Evolutionary conservation across 2,797 vertebrate genomes (phyloP), one percentile per base, ranked within the genome.

Genomic region (Phrynocephalus vlangalii): DNA sequence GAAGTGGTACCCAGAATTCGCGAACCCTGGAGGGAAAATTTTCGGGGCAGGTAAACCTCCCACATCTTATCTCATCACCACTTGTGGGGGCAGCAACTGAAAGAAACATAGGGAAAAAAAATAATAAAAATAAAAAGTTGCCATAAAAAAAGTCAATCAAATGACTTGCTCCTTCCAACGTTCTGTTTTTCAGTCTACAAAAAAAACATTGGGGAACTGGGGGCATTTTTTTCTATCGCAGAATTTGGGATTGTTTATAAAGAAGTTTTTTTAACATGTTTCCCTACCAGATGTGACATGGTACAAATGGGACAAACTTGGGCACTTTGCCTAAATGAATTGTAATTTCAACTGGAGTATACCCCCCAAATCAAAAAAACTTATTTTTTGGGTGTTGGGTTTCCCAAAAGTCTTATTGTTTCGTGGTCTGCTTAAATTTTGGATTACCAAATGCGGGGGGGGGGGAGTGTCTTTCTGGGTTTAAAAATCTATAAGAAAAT

Each of bases 1-100:
- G 92, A 94, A 95, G 94, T 97, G 97, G 91, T 96, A 96, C 20
- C 95, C 97, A 50, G 84, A 84, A 80, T 95, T 97, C 87, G 95
- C 18, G 97, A 98, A 63, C 94, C 97, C 89, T 97, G 96, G 91
- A 97, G 94, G 44, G 84, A 85, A 24, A 80, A 50, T 44, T 73
- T 56, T 68, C 16, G 50, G 0, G 3, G 26, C 88, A 89, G 56
- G 85, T 83, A 16, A 79, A 20, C 88, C 88, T 56, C 88, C 88
- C n/a, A 89, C 85, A 89, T 89, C 85, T 86, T 89, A 22, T 89
- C 88, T 94, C 94, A 11, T 94, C 94, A 0, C 93, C 94, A 38
- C 84, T 93, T 50, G 92, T 70, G 80, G 96, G 96, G 70, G 90
- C 92, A 91, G 90, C 95, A 86, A 92, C 96, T 96, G 92, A 44